Base-by-base conservation (phyloP, 2,888 invertebrate genomes). In the Xylota segnis region DNA sequence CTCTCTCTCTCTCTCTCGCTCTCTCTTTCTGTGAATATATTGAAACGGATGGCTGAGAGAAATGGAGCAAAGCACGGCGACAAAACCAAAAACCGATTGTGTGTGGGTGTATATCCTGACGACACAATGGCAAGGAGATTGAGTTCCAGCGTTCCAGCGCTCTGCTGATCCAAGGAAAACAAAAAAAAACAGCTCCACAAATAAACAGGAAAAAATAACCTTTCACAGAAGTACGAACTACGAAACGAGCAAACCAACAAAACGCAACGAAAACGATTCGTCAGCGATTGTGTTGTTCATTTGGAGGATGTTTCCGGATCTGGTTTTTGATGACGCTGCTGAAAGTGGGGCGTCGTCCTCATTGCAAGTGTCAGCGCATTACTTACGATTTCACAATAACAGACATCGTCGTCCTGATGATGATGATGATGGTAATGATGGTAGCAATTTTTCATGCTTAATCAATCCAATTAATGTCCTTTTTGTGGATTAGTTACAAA, bases 281-380 rank as follows among this genome's bases (percentile, higher is more conserved):
- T 79, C 84, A 84, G 79, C 84, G 47, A 65, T 84, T 79, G 68
- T 71, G 68, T 79, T 79, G 50, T 70, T 83, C 83, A 34, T 78
- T 84, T 59, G 72, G 83, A 83, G 78, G 63, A 78, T 32, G 61
- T 52, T 68, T 78, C 74, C 68, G 83, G 52, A 50, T 68, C 34
- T 70, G 78, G 68, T 83, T 83, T 77, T 83, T 84, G 79, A 84
- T 79, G 84, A 84, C 70, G 63, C 43, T 75, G 84, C 84, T 47
- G 29, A 56, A 78, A 70, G 63, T 66, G 40, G 45, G 70, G 47
- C 65, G 71, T 65, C 61, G 59, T 29, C 54, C 43, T 50, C 27
- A 61, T 58, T 66, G 78, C 78, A 78, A 83, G 78, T 56, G 72
- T 74, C 61, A 78, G 56, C 43, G 72, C 61, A 56, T 74, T 74